Conservation (phyloP, 2,113 vertebrate genomes). For the Orthonyx spaldingii region DNA sequence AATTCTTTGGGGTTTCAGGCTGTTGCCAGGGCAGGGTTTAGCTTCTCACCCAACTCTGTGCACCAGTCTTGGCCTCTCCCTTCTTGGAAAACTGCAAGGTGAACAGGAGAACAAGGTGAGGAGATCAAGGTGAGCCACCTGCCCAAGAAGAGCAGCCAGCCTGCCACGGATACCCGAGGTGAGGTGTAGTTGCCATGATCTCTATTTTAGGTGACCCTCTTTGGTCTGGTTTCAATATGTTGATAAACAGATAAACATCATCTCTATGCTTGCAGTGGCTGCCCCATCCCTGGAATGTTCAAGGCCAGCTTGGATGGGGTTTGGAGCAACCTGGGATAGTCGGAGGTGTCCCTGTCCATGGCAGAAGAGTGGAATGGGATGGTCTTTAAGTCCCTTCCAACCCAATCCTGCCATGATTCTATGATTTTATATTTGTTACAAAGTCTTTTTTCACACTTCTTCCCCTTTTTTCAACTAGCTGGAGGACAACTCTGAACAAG, state of each 20-base stretch:
- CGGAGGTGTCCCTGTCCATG: not conserved
- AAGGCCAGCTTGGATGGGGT: not conserved
- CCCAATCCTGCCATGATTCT: not conserved
- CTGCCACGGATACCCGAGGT: not conserved
- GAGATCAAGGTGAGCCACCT: conserved; percentile 47
- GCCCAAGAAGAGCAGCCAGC: conserved; percentile 33
- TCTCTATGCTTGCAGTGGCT: not conserved
- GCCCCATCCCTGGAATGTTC: not conserved
- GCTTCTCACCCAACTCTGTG: not conserved
- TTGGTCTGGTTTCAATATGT: not conserved
- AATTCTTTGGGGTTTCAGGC: not conserved
- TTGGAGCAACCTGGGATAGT: not conserved
- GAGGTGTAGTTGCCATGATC: not conserved
- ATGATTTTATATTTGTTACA: not conserved
- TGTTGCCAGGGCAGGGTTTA: not conserved
- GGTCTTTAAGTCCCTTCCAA: not conserved
- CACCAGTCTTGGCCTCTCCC: not conserved
- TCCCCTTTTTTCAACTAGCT: conserved; percentile 5
- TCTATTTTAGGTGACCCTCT: not conserved
- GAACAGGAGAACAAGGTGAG: conserved; percentile 31
- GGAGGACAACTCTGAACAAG: conserved; percentile 71
- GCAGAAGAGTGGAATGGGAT: not conserved
- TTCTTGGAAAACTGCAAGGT: conserved; percentile 37
- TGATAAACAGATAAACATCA: not conserved
- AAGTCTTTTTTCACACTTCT: not conserved